phyloP scores from a whole-genome alignment of 1,140 invertebrate genomes.

The Drosophila setifemur region DNA sequence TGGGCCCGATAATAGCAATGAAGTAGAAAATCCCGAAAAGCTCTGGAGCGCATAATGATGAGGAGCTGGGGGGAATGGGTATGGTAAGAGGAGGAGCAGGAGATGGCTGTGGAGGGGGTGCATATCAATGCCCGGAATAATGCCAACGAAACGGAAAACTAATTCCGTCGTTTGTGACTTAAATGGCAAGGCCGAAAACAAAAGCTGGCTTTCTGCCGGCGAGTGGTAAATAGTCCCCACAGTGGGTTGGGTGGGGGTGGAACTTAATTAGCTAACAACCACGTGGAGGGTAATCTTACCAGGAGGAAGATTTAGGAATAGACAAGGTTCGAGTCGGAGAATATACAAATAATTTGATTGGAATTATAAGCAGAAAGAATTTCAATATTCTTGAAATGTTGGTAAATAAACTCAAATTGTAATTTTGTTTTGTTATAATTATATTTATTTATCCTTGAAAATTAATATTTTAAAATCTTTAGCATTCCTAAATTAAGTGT shows the following conservation, averaged over 20 bases:
- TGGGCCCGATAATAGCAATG: slow-evolving; percentile 70
- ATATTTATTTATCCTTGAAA: no score
- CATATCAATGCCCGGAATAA: slow-evolving; percentile 59
- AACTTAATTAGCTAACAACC: slow-evolving; percentile 33
- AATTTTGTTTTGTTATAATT: no score
- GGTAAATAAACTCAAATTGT: no score
- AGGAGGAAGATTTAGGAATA: no score
- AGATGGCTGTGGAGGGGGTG: slow-evolving; percentile 23
- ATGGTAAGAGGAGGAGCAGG: background rate
- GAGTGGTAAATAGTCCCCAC: slow-evolving; percentile 22
- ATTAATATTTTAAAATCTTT: background rate
- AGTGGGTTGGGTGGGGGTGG: slow-evolving; percentile 29
- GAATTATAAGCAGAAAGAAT: background rate
- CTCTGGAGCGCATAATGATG: slow-evolving; percentile 63
- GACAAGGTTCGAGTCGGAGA: no score
- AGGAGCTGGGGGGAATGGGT: slow-evolving; percentile 9
- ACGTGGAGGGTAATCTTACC: background rate
- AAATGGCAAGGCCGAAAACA: slow-evolving; percentile 54
- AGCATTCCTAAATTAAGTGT: background rate
- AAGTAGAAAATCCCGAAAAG: slow-evolving; percentile 77
- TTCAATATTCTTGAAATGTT: background rate
- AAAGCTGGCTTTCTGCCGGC: slow-evolving; percentile 14
- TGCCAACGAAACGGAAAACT: slow-evolving; percentile 78
- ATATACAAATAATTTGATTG: no score
- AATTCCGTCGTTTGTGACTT: slow-evolving; percentile 71